Conservation (phyloP, 2,797 vertebrate genomes). For the Mus caroli region DNA sequence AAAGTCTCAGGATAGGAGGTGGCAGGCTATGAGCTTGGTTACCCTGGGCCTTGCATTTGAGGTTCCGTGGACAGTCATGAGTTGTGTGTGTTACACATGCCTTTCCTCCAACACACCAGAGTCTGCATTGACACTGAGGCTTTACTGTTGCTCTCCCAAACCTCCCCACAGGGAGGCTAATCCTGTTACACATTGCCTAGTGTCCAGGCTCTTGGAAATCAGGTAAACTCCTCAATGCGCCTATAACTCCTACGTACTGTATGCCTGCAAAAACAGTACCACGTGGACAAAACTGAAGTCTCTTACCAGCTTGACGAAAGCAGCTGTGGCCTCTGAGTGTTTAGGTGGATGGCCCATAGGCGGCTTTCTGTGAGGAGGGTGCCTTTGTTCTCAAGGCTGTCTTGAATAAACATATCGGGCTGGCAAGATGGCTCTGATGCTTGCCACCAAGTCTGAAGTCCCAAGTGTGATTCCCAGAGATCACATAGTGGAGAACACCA, state of each 20-base stretch:
- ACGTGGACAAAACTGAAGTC: not conserved
- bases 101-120: not conserved
- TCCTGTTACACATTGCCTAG: not conserved
- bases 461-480: not conserved
- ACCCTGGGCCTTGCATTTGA: not conserved
- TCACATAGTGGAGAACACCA: not conserved
- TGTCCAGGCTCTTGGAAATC: not conserved
- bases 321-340: not conserved
- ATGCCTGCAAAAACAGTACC: not conserved
- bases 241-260: not conserved
- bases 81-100: not conserved
- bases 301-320: not conserved
- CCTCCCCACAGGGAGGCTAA: too few species aligned
- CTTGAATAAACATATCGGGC: not conserved
- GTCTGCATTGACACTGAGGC: not conserved
- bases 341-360: not conserved
- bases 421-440: not conserved
- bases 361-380: not conserved
- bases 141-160: not conserved
- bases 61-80: not conserved
- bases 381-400: not conserved
- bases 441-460: not conserved
- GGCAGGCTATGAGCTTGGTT: not conserved
- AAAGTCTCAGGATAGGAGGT: not conserved
- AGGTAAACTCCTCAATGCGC: not conserved